Percentiles rank a stretch among this genome's conserved stretches.
Conservation (phyloP, 2,113 vertebrate species). For the Campylorhamphus procurvoides region DNA sequence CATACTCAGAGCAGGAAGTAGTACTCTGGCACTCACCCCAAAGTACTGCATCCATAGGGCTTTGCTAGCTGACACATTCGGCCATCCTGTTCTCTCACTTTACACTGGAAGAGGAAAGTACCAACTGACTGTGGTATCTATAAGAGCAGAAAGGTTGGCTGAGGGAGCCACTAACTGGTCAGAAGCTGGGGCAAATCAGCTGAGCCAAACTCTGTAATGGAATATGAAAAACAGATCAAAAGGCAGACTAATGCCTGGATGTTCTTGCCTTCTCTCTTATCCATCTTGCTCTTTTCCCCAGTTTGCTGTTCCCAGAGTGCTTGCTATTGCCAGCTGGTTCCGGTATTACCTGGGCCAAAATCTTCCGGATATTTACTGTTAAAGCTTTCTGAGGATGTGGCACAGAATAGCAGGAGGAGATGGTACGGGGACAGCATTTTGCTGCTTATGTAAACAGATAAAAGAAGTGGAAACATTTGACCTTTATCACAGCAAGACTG, state of each 20-base stretch:
- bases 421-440: neutral
- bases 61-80: neutral
- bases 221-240: neutral
- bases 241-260: neutral
- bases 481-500: neutral
- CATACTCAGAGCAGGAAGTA: accelerated
- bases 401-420: neutral
- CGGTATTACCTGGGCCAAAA: neutral
- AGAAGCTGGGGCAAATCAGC: neutral
- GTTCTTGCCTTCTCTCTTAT: neutral
- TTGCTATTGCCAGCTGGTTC: neutral
- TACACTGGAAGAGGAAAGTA: neutral
- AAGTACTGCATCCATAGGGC: neutral
- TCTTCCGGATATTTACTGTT: neutral
- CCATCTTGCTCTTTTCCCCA: neutral
- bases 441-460: neutral
- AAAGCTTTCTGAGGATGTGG: neutral
- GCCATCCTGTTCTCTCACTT: neutral
- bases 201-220: neutral
- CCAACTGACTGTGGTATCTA: neutral
- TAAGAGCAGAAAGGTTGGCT: neutral
- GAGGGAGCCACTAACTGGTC: neutral
- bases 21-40: neutral
- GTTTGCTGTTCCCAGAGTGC: neutral
- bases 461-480: neutral